These are phyloP conservation scores for Coregonus ussuriensis DNA, from an alignment of 2,797 vertebrate genomes.

Conservation along the genomic window DNA sequence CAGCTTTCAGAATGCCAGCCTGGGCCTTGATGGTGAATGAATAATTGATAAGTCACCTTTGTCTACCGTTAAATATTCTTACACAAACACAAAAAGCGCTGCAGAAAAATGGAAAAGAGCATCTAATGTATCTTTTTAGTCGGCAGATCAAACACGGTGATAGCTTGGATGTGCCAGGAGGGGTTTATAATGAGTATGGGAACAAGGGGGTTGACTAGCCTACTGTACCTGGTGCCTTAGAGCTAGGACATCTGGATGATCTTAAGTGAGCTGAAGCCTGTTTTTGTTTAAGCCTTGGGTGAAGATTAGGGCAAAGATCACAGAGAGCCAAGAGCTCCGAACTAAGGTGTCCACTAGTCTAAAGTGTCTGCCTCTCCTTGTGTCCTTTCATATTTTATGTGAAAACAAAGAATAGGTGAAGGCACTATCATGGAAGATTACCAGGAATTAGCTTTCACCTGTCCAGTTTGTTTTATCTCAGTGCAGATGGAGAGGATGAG, in stretches of 20 bases:
- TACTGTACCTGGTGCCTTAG: background rate
- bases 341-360: background rate
- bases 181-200: background rate
- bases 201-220: background rate
- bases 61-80: slow-evolving; percentile 95
- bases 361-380: background rate
- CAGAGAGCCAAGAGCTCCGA: background rate
- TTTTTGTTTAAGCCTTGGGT: background rate
- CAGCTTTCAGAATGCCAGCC: slow-evolving; percentile 92
- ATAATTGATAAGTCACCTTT: slow-evolving; percentile 97
- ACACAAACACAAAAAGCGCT: slow-evolving; percentile 86
- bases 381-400: background rate
- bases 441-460: background rate
- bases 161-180: slow-evolving; percentile 18
- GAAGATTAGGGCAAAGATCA: background rate
- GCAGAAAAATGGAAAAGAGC: slow-evolving; percentile 73
- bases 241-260: background rate
- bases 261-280: background rate
- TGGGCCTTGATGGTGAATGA: slow-evolving; percentile 85
- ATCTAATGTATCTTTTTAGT: slow-evolving; percentile 87
- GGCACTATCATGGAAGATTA: background rate
- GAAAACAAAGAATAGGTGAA: background rate
- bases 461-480: background rate
- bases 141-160: slow-evolving; percentile 77
- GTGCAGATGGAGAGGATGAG: background rate